A percentile compares a stretch with the other conserved stretches of the same genome.
Conservation (phyloP, 2,113 vertebrate species). For the Pseudopodoces humilis region DNA sequence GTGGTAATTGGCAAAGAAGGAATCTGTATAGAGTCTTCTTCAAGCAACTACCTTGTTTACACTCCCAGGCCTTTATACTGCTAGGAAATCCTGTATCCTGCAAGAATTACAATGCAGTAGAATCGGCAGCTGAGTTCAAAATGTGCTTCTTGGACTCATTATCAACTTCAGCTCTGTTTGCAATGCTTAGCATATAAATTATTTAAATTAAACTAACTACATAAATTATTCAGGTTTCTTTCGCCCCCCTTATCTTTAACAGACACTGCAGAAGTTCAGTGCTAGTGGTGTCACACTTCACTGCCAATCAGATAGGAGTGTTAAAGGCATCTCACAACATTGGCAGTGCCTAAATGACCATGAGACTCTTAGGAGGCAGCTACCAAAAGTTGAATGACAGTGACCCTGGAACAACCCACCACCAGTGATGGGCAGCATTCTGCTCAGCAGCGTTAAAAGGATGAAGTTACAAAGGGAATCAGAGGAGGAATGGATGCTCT, state of each 20-base stretch:
- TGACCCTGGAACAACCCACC: neutral
- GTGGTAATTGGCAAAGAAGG: neutral
- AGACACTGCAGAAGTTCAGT: constrained; percentile 55
- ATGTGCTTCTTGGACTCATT: constrained; percentile 54
- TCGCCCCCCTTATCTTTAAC: constrained; percentile 40
- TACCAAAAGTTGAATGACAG: neutral
- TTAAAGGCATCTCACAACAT: neutral
- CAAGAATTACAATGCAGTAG: constrained; percentile 48
- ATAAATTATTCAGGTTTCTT: constrained; percentile 65
- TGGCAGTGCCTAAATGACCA: constrained; percentile 1
- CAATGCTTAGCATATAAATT: constrained; percentile 71
- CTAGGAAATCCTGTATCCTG: constrained; percentile 30
- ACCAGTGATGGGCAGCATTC: neutral
- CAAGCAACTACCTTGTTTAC: constrained; percentile 41
- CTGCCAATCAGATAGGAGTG: constrained; percentile 40
- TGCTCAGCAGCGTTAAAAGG: neutral
- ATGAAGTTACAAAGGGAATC: neutral
- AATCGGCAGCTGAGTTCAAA: constrained; percentile 61
- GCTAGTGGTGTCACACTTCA: constrained; percentile 39
- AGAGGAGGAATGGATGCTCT: neutral
- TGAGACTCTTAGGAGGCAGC: neutral
- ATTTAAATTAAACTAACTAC: constrained; percentile 72
- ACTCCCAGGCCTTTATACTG: neutral
- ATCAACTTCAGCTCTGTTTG: constrained; percentile 66
- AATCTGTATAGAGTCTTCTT: neutral